A percentile compares a stretch with the other conserved stretches of the same genome.
These are phyloP conservation scores for Plectus sambesii DNA, from an alignment of 1,140 invertebrate genomes.

Conservation along the genomic window DNA sequence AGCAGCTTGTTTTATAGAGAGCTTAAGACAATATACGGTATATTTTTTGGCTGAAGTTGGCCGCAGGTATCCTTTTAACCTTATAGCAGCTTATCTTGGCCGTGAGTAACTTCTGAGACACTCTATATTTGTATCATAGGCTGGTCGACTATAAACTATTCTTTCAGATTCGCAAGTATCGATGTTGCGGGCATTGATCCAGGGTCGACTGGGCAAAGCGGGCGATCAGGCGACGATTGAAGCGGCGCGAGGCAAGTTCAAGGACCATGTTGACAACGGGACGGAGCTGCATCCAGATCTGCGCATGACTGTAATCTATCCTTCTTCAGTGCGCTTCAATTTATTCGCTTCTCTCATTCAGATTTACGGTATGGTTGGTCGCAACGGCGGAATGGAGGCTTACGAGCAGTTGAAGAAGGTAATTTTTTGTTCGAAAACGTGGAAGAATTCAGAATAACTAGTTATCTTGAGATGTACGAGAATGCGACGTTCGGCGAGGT, in stretches of 20 bases:
- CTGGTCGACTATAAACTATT: conserved; percentile 51
- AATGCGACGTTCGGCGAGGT: conserved; percentile 78
- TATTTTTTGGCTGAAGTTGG: too few species aligned
- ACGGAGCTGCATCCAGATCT: conserved; percentile 71
- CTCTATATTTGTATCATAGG: conserved; percentile 52
- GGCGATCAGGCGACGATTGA: conserved; percentile 63
- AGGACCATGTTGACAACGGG: conserved; percentile 56
- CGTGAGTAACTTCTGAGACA: conserved; percentile 3
- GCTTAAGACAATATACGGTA: too few species aligned
- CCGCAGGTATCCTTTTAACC: background rate
- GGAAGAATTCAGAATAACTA: too few species aligned
- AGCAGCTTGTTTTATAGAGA: too few species aligned
- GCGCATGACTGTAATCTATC: conserved; percentile 55
- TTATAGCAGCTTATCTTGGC: background rate
- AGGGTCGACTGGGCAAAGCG: conserved; percentile 66
- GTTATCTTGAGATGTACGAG: conserved; percentile 59
- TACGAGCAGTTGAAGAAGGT: conserved; percentile 68
- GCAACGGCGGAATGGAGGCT: conserved; percentile 58
- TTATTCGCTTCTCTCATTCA: conserved; percentile 1
- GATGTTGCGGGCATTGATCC: conserved; percentile 67
- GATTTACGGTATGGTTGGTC: conserved; percentile 70
- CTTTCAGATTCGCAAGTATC: conserved; percentile 55
- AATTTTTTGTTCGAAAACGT: background rate
- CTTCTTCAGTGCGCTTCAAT: background rate
- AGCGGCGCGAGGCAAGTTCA: conserved; percentile 62